Base-by-base conservation (phyloP, 2,797 vertebrate genomes). In the Craterocephalus amniculus region DNA sequence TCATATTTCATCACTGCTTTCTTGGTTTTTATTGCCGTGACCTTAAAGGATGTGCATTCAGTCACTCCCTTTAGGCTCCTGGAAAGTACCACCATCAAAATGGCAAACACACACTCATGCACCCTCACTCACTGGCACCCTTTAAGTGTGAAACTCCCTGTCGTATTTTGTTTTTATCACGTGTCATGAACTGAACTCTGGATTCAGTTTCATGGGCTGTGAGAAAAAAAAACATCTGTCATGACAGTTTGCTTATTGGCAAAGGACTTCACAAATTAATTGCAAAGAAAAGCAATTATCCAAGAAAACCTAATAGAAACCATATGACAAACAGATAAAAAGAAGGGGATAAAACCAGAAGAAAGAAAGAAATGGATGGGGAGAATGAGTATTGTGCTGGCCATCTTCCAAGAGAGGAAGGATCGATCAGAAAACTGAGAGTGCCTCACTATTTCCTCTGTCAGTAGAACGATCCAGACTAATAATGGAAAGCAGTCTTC, bases 401-500 rank as follows among this genome's bases (percentile, higher is more conserved):
- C 83, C 72, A 64, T 79, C 79, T 78, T 87, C 88, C 86, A 81
- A 85, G 85, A 87, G 75, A 18, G 31, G 57, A 71, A 66, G 76
- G 80, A 89, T 92, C 81, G 82, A 91, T 91, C 76, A 81, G 67
- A 60, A 72, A 79, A 84, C 70, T 10, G 49, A 88, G 76, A 72
- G 75, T 67, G 74, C 72, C 75, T 78, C 76, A 78, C 83, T 74
- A 70, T 85, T 90, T 89, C 82, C 85, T 88, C 84, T 73, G 80
- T 78, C 52, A 51, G 65, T 78, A 60, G 81, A 86, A 89, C 79
- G 80, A 89, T 72, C 70, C 75, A 0, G 76, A 76, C 84, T 90
- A 88, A 91, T 91, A 89, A 91, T 88, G 83, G 81, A 86, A 86
- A 78, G 81, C 83, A 86, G 86, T 85, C 74, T 85, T 87, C 88